A percentile compares a stretch with the other conserved stretches of the same genome.
These are phyloP conservation scores for Aphidius gifuensis DNA, from an alignment of 1,140 invertebrate genomes.

Conservation along the genomic window DNA sequence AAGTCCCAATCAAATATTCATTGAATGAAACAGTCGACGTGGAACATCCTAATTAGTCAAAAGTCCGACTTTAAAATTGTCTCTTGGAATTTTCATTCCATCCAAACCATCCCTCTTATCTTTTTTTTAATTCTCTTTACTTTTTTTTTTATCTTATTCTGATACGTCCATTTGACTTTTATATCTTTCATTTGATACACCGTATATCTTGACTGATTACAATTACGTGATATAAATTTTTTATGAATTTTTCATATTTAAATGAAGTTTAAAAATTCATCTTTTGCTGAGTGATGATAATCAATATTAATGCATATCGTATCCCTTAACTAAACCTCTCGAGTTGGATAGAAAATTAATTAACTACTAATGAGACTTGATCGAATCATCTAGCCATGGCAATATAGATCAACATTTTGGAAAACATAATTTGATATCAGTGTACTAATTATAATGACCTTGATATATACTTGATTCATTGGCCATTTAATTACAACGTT, in stretches of 20 bases:
- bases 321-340: too few species aligned
- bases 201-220: too few species aligned
- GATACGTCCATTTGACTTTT: too few species aligned
- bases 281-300: too few species aligned
- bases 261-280: too few species aligned
- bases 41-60: conserved; percentile 17
- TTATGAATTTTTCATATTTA: too few species aligned
- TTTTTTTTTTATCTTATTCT: conserved; percentile 3
- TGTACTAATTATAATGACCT: conserved; percentile 1
- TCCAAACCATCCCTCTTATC: conserved; percentile 1
- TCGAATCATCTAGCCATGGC: conserved; percentile 6
- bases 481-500: conserved; percentile 4
- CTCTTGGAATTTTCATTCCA: conserved; percentile 12
- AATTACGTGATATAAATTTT: too few species aligned
- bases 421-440: conserved; percentile 10
- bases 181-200: too few species aligned
- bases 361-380: conserved; percentile 5
- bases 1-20: conserved; percentile 24
- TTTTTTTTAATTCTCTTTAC: not conserved
- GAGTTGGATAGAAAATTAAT: conserved; percentile 9
- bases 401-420: not conserved
- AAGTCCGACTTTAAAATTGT: conserved; percentile 7
- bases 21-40: conserved; percentile 7
- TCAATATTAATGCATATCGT: too few species aligned
- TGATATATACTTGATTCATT: conserved; percentile 12